These are phyloP conservation scores for Philotrypesis tridentata DNA, from an alignment of 1,140 invertebrate species.

Conservation along the genomic window DNA sequence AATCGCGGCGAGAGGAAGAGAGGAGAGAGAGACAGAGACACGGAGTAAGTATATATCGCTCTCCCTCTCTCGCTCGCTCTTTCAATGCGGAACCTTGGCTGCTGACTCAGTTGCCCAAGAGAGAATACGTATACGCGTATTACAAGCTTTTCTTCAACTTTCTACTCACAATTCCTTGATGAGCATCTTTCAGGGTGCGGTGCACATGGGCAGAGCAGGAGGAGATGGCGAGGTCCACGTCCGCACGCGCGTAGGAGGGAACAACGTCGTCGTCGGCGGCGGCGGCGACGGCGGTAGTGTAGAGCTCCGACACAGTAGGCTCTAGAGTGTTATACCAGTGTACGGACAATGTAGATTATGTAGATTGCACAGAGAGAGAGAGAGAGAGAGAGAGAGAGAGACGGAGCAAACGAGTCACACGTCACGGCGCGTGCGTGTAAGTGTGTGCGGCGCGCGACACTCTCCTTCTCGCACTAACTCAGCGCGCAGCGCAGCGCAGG, in stretches of 20 bases:
- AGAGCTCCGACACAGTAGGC: no score
- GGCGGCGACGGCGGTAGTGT: not conserved
- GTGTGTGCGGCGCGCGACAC: not conserved
- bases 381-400: not conserved
- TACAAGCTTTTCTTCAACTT: no score
- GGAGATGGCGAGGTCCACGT: conserved; percentile 12
- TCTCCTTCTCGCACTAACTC: not conserved
- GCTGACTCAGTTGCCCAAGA: no score
- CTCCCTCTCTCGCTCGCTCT: no score
- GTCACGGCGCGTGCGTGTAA: not conserved
- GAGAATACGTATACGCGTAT: no score
- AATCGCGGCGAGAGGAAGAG: not conserved
- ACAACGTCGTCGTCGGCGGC: not conserved
- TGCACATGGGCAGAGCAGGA: conserved; percentile 38
- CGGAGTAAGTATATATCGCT: not conserved
- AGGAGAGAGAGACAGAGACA: no score
- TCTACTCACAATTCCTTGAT: conserved; percentile 72
- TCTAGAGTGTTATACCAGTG: no score
- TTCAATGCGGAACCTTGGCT: not conserved
- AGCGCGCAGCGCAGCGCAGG: not conserved
- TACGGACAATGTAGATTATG: no score
- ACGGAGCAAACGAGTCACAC: not conserved
- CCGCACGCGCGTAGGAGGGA: not conserved
- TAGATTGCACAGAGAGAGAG: not conserved
- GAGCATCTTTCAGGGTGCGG: conserved; percentile 64